phyloP scores from a whole-genome alignment of 2,888 invertebrate species.

The Steinernema hermaphroditum region DNA sequence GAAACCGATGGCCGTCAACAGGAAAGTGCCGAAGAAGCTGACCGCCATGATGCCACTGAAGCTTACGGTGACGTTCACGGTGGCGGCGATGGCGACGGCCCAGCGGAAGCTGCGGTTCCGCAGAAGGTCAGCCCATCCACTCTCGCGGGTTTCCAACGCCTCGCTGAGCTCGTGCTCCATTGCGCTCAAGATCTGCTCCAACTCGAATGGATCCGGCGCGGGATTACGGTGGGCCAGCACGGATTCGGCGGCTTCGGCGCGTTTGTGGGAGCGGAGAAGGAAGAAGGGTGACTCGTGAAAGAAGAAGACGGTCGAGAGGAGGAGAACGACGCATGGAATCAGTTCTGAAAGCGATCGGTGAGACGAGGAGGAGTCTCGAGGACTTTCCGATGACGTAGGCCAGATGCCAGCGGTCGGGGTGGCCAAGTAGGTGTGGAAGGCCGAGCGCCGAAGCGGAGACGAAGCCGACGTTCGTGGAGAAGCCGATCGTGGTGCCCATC shows the following conservation, averaged over 20 bases:
- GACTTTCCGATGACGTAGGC: constrained; percentile 48
- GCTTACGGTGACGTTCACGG: constrained; percentile 53
- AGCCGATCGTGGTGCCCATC: constrained; percentile 56
- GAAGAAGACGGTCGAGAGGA: constrained; percentile 33
- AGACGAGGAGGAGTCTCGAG: not conserved
- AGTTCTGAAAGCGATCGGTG: constrained; percentile 38
- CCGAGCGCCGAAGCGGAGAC: constrained; percentile 49
- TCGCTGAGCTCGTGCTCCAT: constrained; percentile 22
- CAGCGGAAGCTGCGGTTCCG: not conserved
- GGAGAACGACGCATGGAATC: constrained; percentile 40
- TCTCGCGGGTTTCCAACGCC: not conserved
- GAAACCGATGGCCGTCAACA: constrained; percentile 54
- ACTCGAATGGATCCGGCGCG: not conserved
- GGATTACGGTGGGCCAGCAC: not conserved
- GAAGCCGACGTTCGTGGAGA: constrained; percentile 55
- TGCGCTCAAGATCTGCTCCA: constrained; percentile 1
- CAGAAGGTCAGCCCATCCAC: not conserved
- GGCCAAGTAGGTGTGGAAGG: constrained; percentile 52
- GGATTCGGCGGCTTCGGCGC: constrained; percentile 6
- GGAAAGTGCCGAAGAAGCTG: constrained; percentile 59
- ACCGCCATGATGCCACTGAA: constrained; percentile 58
- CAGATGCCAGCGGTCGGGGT: constrained; percentile 47
- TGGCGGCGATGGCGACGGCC: constrained; percentile 43
- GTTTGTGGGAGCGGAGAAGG: constrained; percentile 34
- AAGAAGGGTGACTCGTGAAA: constrained; percentile 47